Conservation (phyloP, 2,888 invertebrate genomes). For the Drosophila suboccidentalis region DNA sequence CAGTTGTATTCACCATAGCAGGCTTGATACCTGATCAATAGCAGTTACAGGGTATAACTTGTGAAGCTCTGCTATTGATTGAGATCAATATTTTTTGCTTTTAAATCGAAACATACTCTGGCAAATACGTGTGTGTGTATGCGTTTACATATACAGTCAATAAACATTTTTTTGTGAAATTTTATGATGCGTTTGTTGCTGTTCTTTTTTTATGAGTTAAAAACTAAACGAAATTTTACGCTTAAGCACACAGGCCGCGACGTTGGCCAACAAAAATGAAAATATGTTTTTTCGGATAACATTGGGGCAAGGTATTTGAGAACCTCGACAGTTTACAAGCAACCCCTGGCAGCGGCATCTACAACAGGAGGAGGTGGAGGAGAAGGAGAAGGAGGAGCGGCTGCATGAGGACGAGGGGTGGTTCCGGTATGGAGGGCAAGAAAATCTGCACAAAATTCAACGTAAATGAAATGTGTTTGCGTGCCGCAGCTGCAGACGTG, state of each 20-base stretch:
- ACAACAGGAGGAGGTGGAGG: neutral
- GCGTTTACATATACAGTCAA: constrained; percentile 8
- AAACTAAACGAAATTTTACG: constrained; percentile 66
- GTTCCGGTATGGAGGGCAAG: constrained; percentile 25
- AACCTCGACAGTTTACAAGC: constrained; percentile 69
- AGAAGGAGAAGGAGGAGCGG: neutral
- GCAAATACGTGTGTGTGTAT: constrained; percentile 4
- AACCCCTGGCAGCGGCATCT: constrained; percentile 1
- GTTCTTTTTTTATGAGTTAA: constrained; percentile 45
- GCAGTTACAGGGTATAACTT: constrained; percentile 9
- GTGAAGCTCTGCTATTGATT: constrained; percentile 4
- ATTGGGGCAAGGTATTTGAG: constrained; percentile 69
- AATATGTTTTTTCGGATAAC: constrained; percentile 58
- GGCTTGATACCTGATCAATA: neutral
- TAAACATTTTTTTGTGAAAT: constrained; percentile 24
- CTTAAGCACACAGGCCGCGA: constrained; percentile 51
- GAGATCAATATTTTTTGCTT: constrained; percentile 1
- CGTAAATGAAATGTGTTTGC: constrained; percentile 79
- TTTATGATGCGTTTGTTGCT: constrained; percentile 28
- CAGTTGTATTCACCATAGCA: no score
- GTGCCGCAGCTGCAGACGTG: constrained; percentile 54
- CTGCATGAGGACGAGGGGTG: neutral
- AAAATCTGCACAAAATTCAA: constrained; percentile 73
- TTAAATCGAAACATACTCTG: constrained; percentile 9
- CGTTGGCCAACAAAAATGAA: constrained; percentile 35